A percentile compares a stretch with the other conserved stretches of the same genome.
Evolutionary conservation across 2,797 vertebrate genomes (phyloP).

Genomic region (Decapterus maruadsi): DNA sequence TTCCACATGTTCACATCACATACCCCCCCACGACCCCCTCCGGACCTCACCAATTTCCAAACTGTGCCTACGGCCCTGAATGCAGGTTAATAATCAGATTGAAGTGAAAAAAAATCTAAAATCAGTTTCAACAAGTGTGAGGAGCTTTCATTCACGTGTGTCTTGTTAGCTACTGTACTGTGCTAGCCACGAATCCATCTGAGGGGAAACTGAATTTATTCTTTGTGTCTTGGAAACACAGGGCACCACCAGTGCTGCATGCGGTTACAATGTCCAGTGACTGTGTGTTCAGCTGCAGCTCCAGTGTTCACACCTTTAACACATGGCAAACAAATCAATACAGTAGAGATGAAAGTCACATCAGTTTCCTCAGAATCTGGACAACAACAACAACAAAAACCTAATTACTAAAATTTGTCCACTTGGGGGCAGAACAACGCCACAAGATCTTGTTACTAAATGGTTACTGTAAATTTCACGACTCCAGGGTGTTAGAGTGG

Average conservation of each 20-base stretch:
- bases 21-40: too few relatives aligned
- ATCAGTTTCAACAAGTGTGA: not conserved
- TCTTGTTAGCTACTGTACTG: not conserved
- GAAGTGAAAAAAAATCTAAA: not conserved
- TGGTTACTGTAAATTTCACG: not conserved
- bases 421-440: constrained; percentile 26
- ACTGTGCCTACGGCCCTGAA: too few relatives aligned
- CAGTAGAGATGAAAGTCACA: not conserved
- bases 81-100: not conserved
- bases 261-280: too few relatives aligned
- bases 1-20: too few relatives aligned
- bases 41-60: too few relatives aligned
- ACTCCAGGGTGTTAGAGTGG: too few relatives aligned
- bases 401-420: not conserved
- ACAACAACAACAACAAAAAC: not conserved
- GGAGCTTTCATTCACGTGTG: not conserved
- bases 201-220: not conserved
- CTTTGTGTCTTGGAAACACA: too few relatives aligned
- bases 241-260: too few relatives aligned
- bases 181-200: not conserved
- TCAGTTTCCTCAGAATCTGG: not conserved
- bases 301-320: too few relatives aligned
- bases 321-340: too few relatives aligned
- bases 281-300: too few relatives aligned
- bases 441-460: not conserved